Conservation (phyloP, 2,888 invertebrate genomes). For the Drosophila koepferae region DNA sequence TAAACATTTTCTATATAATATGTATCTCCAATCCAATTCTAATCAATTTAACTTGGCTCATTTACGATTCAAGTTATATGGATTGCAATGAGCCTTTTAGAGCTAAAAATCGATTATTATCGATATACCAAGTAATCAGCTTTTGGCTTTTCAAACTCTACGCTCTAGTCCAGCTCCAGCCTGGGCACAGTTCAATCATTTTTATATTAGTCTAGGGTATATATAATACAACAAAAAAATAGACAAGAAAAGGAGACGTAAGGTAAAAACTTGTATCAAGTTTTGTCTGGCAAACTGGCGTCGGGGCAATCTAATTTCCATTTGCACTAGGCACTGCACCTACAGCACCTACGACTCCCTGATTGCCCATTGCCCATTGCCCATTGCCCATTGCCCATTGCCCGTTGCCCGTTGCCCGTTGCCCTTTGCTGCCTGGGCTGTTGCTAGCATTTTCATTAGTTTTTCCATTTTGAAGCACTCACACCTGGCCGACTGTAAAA, state of each 20-base stretch:
- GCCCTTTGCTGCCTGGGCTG: not conserved
- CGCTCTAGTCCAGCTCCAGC: not conserved
- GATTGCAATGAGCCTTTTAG: not conserved
- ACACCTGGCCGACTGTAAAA: constrained; percentile 67
- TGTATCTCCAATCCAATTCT: not conserved
- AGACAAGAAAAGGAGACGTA: not conserved
- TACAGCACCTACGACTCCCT: constrained; percentile 2
- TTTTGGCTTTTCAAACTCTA: too few relatives aligned
- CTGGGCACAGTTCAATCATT: not conserved
- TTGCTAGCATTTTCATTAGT: constrained; percentile 71
- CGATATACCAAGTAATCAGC: not conserved
- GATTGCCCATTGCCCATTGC: not conserved
- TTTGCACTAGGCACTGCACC: constrained; percentile 52
- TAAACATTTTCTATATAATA: too few relatives aligned
- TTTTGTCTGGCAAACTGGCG: constrained; percentile 66
- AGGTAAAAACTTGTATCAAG: constrained; percentile 64
- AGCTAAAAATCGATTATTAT: not conserved
- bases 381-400: not conserved
- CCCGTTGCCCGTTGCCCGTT: not conserved
- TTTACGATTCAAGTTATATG: not conserved
- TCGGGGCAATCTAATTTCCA: constrained; percentile 77
- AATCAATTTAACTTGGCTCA: not conserved
- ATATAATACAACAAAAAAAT: constrained; percentile 8
- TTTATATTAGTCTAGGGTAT: constrained; percentile 18
- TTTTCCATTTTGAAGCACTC: constrained; percentile 57